phyloP scores from a whole-genome alignment of 2,797 vertebrate species.

The Phoxinus dragarum region DNA sequence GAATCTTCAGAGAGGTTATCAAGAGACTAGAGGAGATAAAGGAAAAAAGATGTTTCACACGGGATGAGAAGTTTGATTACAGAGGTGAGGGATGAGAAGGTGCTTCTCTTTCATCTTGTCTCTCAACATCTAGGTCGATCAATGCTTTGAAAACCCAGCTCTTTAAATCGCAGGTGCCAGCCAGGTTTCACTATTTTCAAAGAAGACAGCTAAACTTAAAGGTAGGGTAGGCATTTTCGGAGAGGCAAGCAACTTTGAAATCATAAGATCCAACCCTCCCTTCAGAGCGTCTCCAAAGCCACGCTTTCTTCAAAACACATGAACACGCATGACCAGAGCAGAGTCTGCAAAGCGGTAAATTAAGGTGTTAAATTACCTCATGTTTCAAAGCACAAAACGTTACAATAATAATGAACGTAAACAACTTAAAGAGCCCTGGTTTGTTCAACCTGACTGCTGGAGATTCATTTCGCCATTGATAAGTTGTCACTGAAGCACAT shows the following conservation, averaged over 20 bases:
- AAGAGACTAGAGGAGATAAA: conserved; percentile 75
- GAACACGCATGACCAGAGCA: not conserved
- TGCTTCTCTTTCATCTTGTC: conserved; percentile 23
- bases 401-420: not conserved
- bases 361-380: not conserved
- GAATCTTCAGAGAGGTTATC: conserved; percentile 85
- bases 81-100: conserved; percentile 15
- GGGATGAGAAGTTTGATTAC: conserved; percentile 6
- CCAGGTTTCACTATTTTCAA: conserved; percentile 9
- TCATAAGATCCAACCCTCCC: not conserved
- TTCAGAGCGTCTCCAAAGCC: not conserved
- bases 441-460: no score
- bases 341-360: not conserved
- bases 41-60: conserved; percentile 17
- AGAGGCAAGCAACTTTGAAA: not conserved
- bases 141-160: conserved; percentile 4
- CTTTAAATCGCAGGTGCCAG: conserved; percentile 12
- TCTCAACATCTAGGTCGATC: not conserved
- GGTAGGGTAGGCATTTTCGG: not conserved
- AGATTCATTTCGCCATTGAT: not conserved
- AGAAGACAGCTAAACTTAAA: conserved; percentile 2
- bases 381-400: not conserved
- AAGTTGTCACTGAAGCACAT: no score
- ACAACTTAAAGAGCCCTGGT: not conserved
- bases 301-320: not conserved